Percentiles rank a stretch among this genome's conserved stretches.
These are phyloP conservation scores for Oligia fasciuncula DNA, from an alignment of 2,888 invertebrate genomes.

Conservation along the genomic window DNA sequence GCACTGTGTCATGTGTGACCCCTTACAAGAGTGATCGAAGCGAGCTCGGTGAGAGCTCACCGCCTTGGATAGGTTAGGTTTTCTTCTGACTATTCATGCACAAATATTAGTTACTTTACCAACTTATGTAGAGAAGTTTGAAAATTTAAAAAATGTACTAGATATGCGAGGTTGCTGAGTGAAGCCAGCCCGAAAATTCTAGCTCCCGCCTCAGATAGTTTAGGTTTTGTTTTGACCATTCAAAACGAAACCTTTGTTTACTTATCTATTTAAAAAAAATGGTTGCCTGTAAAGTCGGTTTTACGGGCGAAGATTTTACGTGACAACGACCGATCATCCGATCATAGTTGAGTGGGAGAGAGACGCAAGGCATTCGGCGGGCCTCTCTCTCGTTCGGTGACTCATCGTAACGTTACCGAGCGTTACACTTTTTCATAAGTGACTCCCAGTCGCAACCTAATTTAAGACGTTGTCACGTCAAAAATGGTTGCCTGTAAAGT, in stretches of 20 bases:
- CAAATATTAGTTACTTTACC: background rate
- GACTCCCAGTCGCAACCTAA: too few species aligned
- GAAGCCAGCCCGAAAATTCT: background rate
- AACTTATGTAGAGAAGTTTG: background rate
- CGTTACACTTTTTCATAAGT: too few species aligned
- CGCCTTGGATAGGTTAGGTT: background rate
- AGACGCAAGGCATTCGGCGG: too few species aligned
- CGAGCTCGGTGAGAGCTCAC: background rate
- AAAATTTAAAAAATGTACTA: background rate
- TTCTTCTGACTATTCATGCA: background rate
- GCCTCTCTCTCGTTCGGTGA: too few species aligned
- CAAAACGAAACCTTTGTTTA: background rate
- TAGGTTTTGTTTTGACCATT: background rate
- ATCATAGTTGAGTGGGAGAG: too few species aligned
- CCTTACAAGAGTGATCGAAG: background rate
- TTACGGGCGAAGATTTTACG: too few species aligned
- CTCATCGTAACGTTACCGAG: too few species aligned
- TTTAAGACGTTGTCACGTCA: too few species aligned
- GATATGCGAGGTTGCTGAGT: background rate
- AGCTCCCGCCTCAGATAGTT: background rate
- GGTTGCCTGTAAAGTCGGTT: too few species aligned
- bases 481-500: too few species aligned
- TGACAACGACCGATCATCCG: too few species aligned
- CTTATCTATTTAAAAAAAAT: background rate
- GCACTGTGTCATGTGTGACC: background rate